Conservation (phyloP, 2,888 invertebrate genomes). For the Amblyjoppa proteus region DNA sequence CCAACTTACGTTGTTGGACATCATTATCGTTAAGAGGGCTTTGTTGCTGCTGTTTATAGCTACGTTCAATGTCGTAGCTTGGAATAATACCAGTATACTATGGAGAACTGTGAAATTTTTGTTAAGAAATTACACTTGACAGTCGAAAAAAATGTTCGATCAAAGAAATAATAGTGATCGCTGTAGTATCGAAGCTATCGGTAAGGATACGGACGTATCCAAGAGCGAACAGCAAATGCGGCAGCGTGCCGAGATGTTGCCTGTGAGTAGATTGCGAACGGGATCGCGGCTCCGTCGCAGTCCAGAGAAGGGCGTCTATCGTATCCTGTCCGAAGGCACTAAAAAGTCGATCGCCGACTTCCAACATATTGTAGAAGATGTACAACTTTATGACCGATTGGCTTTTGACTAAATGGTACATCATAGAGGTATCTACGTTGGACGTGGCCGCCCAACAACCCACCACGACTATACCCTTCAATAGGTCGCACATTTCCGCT, state of each 20-base stretch:
- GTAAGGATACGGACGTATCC: conserved; percentile 96
- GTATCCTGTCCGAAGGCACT: conserved; percentile 99
- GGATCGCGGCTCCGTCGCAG: conserved; percentile 97
- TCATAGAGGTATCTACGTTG: conserved; percentile 98
- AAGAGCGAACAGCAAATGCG: conserved; percentile 96
- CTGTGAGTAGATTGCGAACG: conserved; percentile 83
- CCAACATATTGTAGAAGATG: conserved; percentile 99
- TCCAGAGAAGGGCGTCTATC: conserved; percentile 99
- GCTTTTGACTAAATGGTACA: conserved; percentile 98
- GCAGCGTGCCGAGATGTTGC: conserved; percentile 94
- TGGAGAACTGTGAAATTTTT: conserved; percentile 89
- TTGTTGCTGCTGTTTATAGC: conserved; percentile 99
- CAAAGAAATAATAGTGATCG: not conserved
- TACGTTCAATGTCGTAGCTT: conserved; percentile 99
- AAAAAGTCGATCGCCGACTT: conserved; percentile 97
- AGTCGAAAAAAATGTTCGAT: conserved; percentile 7
- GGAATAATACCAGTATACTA: conserved; percentile 94
- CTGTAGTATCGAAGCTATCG: not conserved
- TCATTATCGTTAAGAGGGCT: conserved; percentile 98
- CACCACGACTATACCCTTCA: conserved; percentile 96
- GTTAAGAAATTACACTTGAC: conserved; percentile 65
- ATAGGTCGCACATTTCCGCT: conserved; percentile 97
- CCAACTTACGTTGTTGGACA: conserved; percentile 98
- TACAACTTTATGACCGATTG: conserved; percentile 99
- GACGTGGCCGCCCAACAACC: conserved; percentile 94